Base-by-base conservation (phyloP, 2,888 invertebrate genomes). In the Melanargia galathea region DNA sequence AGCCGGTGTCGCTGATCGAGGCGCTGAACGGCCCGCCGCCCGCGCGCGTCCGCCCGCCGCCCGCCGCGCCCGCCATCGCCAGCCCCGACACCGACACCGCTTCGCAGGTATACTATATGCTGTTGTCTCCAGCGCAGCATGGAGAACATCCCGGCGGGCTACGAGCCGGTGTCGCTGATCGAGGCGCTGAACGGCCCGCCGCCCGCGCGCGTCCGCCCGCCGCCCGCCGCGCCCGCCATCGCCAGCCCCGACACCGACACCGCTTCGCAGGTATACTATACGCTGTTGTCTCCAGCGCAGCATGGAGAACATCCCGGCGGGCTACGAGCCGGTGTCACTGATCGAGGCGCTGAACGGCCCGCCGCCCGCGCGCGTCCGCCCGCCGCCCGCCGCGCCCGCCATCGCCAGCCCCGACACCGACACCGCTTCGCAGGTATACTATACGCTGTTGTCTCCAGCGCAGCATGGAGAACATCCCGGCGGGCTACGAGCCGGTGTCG, bases 331-430 rank as follows among this genome's bases (percentile, higher is more conserved):
- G 33, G 97, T 99, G 59, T 97, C 98, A 0, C 92, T 99, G 60
- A 96, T 99, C 71, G 99, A 99, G 90, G 99, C 99, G 3, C 92
- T 99, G 60, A 99, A 99, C 89, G 99, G 99, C 0, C 98, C 98
- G 7, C 95, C 94, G 74, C 90, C 92, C 40, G 92, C 93, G 57
- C 92, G 93, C 70, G 80, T 86, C 16, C 84, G 86, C 13, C 82
- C 87, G 7, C 83, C 88, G 68, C 83, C 89, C 30, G 13, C 76
- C 71, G 64, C 83, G 70, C 66, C 87, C 79, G 70, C 74, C 79
- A 70, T 75, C 65, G 75, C 75, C 68, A 75, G 79, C 59, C 80
- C 92, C 40, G 94, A 95, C 70, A 94, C 93, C 33, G 95, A 95
- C 74, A 93, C 94, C 61, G 92, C 93, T 7, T 86, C 87, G 11